Evolutionary conservation across 2,113 vertebrate genomes (phyloP).

Genomic region (Stomatorhinus ivindoensis): DNA sequence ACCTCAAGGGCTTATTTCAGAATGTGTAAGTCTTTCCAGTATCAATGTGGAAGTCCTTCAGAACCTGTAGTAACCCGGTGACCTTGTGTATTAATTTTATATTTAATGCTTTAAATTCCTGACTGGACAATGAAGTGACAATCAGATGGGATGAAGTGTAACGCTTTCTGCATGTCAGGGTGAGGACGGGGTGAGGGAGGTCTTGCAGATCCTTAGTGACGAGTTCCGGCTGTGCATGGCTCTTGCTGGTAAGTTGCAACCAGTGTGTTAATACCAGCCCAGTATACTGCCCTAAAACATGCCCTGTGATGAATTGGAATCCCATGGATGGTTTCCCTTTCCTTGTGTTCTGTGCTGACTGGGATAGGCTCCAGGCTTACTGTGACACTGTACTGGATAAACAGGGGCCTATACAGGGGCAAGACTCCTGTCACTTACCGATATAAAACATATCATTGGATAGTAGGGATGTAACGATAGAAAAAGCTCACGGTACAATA

Average conservation of each 20-base stretch:
- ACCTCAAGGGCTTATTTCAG: not conserved
- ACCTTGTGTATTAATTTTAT: not conserved
- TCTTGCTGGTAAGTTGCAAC: constrained; percentile 66
- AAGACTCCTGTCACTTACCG: not conserved
- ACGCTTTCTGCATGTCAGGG: constrained; percentile 58
- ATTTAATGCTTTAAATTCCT: not conserved
- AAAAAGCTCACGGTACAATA: not conserved
- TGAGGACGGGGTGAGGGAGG: constrained; percentile 73
- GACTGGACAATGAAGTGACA: not conserved
- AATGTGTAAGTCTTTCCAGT: not conserved
- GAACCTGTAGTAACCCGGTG: not conserved
- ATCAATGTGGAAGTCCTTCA: not conserved
- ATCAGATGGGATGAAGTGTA: not conserved
- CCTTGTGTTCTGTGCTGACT: not conserved
- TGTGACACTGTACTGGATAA: not conserved
- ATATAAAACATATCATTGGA: not conserved
- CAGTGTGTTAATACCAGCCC: not conserved
- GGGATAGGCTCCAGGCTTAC: not conserved
- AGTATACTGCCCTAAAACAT: not conserved
- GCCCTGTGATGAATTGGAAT: not conserved
- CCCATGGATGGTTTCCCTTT: not conserved
- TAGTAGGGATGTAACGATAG: not conserved
- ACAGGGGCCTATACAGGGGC: not conserved
- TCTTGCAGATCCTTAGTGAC: constrained; percentile 80
- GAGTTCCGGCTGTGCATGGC: constrained; percentile 83